Conservation (phyloP, 2,113 vertebrate species). For the Passer montanus region DNA sequence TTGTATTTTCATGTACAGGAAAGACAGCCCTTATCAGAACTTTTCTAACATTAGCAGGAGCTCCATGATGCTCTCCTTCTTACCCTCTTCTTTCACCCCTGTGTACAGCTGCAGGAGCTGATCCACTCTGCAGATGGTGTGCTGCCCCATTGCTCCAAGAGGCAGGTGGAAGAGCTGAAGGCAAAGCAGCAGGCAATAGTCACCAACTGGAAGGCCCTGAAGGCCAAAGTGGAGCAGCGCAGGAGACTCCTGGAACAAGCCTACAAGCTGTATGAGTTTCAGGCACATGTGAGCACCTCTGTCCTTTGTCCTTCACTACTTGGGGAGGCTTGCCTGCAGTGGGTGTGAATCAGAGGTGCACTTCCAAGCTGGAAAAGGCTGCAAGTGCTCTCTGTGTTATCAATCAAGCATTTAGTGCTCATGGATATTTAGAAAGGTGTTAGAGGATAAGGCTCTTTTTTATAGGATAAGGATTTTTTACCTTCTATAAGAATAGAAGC, state of each 20-base stretch:
- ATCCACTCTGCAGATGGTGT: slow-evolving; percentile 68
- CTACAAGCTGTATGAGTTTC: slow-evolving; percentile 76
- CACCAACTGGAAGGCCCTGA: slow-evolving; percentile 81
- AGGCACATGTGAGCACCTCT: slow-evolving; percentile 73
- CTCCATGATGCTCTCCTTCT: not conserved
- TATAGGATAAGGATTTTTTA: not conserved
- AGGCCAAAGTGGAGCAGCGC: slow-evolving; percentile 64
- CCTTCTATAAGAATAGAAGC: not conserved
- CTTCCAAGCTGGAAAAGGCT: not conserved
- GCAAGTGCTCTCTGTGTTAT: not conserved
- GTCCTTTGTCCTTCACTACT: not conserved
- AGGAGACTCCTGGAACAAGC: slow-evolving; percentile 74
- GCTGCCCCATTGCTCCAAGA: slow-evolving; percentile 62
- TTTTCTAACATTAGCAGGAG: not conserved
- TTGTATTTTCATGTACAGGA: not conserved
- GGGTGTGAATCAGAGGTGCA: not conserved
- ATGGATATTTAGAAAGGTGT: not conserved
- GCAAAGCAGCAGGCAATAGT: slow-evolving; percentile 78
- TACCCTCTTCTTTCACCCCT: not conserved
- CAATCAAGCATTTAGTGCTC: not conserved
- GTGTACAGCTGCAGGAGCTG: slow-evolving; percentile 82
- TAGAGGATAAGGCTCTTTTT: not conserved
- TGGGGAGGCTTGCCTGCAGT: not conserved
- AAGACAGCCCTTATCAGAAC: not conserved
- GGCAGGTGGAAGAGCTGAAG: slow-evolving; percentile 69